Base-by-base conservation (phyloP, 2,888 invertebrate genomes). In the Chalcis sispes region DNA sequence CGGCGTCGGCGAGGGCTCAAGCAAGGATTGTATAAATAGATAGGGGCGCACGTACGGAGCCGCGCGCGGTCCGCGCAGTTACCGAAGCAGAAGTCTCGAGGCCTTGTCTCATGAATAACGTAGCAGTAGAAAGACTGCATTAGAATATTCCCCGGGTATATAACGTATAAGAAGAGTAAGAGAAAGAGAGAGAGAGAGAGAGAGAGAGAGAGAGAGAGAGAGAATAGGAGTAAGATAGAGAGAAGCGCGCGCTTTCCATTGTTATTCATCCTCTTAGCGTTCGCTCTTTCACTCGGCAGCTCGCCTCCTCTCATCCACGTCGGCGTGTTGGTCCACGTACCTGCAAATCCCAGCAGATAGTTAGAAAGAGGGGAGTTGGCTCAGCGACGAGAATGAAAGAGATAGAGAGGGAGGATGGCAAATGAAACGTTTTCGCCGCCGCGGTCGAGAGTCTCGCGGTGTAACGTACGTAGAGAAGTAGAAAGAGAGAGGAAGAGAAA, bases 81-180 rank as follows among this genome's bases (percentile, higher is more conserved):
- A 48, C 62, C 72, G 72, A 72, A 72, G 64, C 58, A 78, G 78
- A 77, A 79, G 74, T 59, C 66, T 56, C 46, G 64, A 56, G 72
- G 64, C 40, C 61, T 79, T 77, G 71, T 69, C 81, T 83, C 82
- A 83, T 83, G 83, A 83, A 83, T 83, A 83, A 83, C 79, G 80
- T 79, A 82, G 79, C 72, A 59, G 77, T 13, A 40, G 32, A 20
- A 36, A 25, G 36, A 66, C 75, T 76, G 79, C 81, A 82, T 82
- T 83, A 82, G 83, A 83, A 82, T 83, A 83, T 83, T 81, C 80
- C 79, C 75, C 59, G 27, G 58, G 71, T 56, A 80, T 75, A 82
- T 82, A 83, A 83, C 79, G 82, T 82, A 78, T 82, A 82, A 82
- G 81, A n/a, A n/a, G n/a, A n/a, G n/a, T n/a, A n/a, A n/a, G n/a